Percentiles rank a stretch among this genome's conserved stretches.
Evolutionary conservation across 64 coral and sea anemone genomes (phyloP).

Genomic region (Dendronephthya gigantea): DNA sequence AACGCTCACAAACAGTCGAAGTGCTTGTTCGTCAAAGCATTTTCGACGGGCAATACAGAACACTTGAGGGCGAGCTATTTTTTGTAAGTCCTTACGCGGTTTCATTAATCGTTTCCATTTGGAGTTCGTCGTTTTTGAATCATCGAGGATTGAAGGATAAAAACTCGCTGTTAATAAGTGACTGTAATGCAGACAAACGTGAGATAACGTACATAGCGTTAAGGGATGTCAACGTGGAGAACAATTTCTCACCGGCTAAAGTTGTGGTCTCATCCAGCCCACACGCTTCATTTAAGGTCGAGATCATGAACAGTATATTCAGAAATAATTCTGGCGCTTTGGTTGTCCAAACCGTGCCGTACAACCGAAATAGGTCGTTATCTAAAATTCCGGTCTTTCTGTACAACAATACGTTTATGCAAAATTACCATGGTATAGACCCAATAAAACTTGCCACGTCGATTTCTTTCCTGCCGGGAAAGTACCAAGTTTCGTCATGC

Average conservation of each 20-base stretch:
- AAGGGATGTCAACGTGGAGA: neutral
- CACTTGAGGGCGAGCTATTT: neutral
- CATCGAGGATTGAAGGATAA: neutral
- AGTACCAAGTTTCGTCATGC: neutral
- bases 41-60: neutral
- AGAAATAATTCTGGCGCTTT: neutral
- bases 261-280: neutral
- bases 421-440: neutral
- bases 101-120: neutral
- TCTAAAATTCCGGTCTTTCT: neutral
- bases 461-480: too few species aligned
- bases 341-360: neutral
- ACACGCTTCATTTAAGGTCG: neutral
- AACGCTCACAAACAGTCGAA: neutral
- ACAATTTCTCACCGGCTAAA: neutral
- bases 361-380: too few species aligned
- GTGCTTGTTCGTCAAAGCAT: neutral
- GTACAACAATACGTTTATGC: neutral
- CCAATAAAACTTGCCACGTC: neutral
- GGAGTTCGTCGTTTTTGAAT: neutral
- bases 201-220: neutral
- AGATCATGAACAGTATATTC: neutral
- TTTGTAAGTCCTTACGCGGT: neutral
- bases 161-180: neutral
- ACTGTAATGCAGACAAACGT: neutral